phyloP scores from a whole-genome alignment of 2,797 vertebrate species.

The Carapus acus region DNA sequence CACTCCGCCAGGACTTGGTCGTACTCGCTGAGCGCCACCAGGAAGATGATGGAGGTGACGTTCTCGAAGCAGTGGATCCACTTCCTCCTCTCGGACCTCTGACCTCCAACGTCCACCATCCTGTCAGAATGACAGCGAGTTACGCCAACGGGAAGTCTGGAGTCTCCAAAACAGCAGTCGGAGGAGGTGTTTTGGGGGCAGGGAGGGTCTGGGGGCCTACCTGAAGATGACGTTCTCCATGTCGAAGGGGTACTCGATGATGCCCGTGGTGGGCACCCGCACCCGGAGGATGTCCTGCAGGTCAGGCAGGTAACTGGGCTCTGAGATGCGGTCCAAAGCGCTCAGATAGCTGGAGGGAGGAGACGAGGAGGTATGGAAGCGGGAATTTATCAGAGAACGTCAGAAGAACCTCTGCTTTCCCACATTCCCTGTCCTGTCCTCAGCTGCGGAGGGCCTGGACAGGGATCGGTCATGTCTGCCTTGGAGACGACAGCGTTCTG shows the following conservation, averaged over 20 bases:
- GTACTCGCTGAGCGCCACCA: constrained; percentile 90
- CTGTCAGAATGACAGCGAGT: constrained; percentile 48
- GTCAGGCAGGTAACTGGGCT: constrained; percentile 74
- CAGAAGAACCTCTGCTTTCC: too few species aligned
- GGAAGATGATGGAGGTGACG: constrained; percentile 91
- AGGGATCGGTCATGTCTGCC: too few species aligned
- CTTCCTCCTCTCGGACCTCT: constrained; percentile 88
- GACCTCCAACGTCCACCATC: constrained; percentile 91
- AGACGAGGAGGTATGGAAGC: not conserved
- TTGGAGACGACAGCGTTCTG: too few species aligned
- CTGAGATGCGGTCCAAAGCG: constrained; percentile 75
- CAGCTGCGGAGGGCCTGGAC: too few species aligned
- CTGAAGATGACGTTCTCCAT: constrained; percentile 87
- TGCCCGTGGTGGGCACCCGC: constrained; percentile 80
- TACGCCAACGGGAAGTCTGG: not conserved
- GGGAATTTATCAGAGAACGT: too few species aligned
- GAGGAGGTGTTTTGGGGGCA: too few species aligned
- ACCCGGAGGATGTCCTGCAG: constrained; percentile 84
- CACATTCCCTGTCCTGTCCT: too few species aligned
- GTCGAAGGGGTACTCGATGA: constrained; percentile 85
- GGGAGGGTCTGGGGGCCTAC: too few species aligned
- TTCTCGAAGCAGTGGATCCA: constrained; percentile 96
- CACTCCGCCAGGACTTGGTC: constrained; percentile 89
- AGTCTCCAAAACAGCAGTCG: too few species aligned
- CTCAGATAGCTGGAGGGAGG: constrained; percentile 73